Evolutionary conservation across 2,888 invertebrate genomes (phyloP), one percentile per base, ranked within the genome.

Genomic region (Caenorhabditis afra): DNA sequence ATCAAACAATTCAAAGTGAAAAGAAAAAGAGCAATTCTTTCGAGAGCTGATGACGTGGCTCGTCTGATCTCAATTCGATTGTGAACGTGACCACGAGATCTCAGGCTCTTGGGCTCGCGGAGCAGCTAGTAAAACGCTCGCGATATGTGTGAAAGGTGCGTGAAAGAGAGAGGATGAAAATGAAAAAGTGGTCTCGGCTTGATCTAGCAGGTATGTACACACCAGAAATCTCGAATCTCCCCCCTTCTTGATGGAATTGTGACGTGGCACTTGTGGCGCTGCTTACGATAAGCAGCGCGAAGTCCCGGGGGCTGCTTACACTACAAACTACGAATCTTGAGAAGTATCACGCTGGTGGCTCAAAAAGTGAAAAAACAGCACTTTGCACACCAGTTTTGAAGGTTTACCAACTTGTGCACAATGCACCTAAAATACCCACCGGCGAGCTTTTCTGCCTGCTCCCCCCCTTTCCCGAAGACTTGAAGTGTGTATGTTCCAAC

Each of bases 121-220:
- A 14, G 12, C 49, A 14, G 20, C 20, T 8, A 18, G 11, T 7
- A 22, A 50, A 50, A 50, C 1, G 52, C 5, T 12, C 12, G 52
- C 23, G n/a, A 29, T 5, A 47, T 29, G 52, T 52, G 52, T 52
- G 52, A 52, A 52, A 52, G 29, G n/a, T 52, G 52, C 52, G 29
- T 23, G 52, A 52, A n/a, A n/a, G n/a, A n/a, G n/a, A n/a, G n/a
- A n/a, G n/a, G n/a, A n/a, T n/a, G n/a, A n/a, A n/a, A n/a, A n/a
- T n/a, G n/a, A n/a, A 52, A 52, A 52, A 52, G 52, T 50, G 49
- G 49, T 50, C 49, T 50, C 11, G 20, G 49, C 49, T 50, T 50
- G 49, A 22, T 50, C 49, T 10, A n/a, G 47, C 47, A 11, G 22
- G 29, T 52, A 52, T 22, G 52, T 52, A 52, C 52, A 52, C 52